A percentile compares a stretch with the other conserved stretches of the same genome.
These are phyloP conservation scores for Chrysomela aeneicollis DNA, from an alignment of 2,888 invertebrate species.

Conservation along the genomic window DNA sequence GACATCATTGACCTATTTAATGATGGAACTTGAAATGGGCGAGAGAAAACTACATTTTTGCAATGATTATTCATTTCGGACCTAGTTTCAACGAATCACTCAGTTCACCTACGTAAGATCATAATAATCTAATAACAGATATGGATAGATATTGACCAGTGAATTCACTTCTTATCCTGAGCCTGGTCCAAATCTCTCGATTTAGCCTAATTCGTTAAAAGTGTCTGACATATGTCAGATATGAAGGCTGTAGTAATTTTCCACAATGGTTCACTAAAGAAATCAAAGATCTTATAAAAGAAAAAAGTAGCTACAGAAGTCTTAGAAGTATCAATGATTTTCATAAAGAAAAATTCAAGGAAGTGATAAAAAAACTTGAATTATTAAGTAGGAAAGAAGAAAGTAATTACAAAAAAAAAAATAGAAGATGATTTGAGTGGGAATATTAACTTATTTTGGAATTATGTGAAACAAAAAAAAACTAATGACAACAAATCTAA, in stretches of 20 bases:
- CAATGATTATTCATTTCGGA: too few species aligned
- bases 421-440: neutral
- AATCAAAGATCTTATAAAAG: neutral
- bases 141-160: too few species aligned
- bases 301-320: neutral
- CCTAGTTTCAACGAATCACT: too few species aligned
- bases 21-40: too few species aligned
- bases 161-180: too few species aligned
- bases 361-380: neutral
- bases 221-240: neutral
- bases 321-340: neutral
- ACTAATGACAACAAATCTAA: neutral
- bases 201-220: too few species aligned
- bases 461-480: neutral
- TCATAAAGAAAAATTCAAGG: neutral
- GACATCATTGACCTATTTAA: too few species aligned
- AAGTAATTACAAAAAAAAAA: neutral
- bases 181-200: too few species aligned
- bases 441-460: neutral
- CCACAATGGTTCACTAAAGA: neutral
- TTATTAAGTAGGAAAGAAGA: neutral
- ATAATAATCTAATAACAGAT: too few species aligned
- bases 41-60: too few species aligned
- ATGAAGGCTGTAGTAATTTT: neutral
- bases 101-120: too few species aligned